Evolutionary conservation across 2,888 invertebrate species (phyloP).

Genomic region (Darwinula stevensoni): DNA sequence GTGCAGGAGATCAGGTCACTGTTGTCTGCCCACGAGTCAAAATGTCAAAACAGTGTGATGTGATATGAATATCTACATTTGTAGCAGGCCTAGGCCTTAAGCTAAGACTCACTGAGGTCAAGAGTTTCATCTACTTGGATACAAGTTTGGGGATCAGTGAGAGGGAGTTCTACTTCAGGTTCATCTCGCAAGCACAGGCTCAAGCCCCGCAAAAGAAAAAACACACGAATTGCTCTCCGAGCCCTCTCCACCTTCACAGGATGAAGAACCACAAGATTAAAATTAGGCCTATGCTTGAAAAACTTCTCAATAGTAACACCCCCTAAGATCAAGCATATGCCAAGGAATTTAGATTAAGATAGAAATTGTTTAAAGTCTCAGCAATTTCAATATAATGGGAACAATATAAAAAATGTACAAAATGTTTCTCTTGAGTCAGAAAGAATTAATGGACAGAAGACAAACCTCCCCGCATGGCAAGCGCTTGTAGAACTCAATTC

Average conservation of each 20-base stretch:
- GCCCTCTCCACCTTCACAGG: too few species aligned
- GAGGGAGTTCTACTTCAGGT: constrained; percentile 52
- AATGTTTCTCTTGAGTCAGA: too few species aligned
- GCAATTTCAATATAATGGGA: too few species aligned
- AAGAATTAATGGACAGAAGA: too few species aligned
- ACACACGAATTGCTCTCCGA: constrained; percentile 63
- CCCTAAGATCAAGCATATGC: too few species aligned
- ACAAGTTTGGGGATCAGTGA: constrained; percentile 58
- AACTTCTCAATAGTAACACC: too few species aligned
- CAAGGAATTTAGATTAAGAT: too few species aligned
- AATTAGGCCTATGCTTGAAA: too few species aligned
- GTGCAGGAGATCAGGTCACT: constrained; percentile 91
- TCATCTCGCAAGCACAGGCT: constrained; percentile 50
- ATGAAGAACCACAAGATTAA: too few species aligned
- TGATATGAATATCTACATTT: constrained; percentile 4
- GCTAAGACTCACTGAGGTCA: constrained; percentile 47
- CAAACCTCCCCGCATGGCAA: constrained; percentile 87
- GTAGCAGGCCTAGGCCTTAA: background rate
- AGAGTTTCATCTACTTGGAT: constrained; percentile 79
- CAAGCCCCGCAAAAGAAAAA: constrained; percentile 54
- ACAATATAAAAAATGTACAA: too few species aligned
- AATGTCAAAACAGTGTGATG: constrained; percentile 3
- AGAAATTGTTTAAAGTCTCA: too few species aligned
- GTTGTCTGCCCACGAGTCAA: constrained; percentile 36
- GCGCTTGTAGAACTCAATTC: constrained; percentile 71